phyloP scores from a whole-genome alignment of 1,140 invertebrate genomes.

The Metaphire vulgaris region DNA sequence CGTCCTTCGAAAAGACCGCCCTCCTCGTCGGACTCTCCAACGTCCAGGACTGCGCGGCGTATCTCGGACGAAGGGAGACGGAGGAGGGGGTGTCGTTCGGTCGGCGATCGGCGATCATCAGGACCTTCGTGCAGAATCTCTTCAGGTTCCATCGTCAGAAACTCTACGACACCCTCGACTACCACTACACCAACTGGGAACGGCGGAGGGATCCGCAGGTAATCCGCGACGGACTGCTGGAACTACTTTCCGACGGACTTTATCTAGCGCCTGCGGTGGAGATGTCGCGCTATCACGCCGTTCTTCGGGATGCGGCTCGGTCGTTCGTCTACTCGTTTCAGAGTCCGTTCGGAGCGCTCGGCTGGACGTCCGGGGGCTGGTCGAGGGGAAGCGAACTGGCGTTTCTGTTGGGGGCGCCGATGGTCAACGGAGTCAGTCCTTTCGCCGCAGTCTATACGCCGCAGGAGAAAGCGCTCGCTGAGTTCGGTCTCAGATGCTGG shows the following conservation, averaged over 20 bases:
- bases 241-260: conserved; percentile 78
- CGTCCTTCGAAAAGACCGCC: conserved; percentile 56
- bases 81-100: conserved; percentile 64
- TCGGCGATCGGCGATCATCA: conserved; percentile 76
- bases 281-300: conserved; percentile 82
- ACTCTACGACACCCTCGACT: conserved; percentile 92
- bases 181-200: conserved; percentile 97
- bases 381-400: conserved; percentile 15
- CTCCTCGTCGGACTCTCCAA: conserved; percentile 85
- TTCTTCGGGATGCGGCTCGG: conserved; percentile 42
- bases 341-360: conserved; percentile 51
- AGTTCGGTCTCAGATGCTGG: conserved; percentile 86
- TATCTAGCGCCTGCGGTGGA: conserved; percentile 85
- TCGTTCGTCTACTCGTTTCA: conserved; percentile 40
- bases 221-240: conserved; percentile 81
- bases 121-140: conserved; percentile 82
- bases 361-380: conserved; percentile 39
- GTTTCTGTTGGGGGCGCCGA: not conserved
- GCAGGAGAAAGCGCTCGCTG: conserved; percentile 72
- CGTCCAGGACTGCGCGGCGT: conserved; percentile 74
- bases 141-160: conserved; percentile 83
- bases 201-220: conserved; percentile 77
- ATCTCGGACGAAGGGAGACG: conserved; percentile 80
- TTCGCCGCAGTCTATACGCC: not conserved
- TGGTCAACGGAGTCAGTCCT: not conserved